These are phyloP conservation scores for Clamator glandarius DNA, from an alignment of 2,797 vertebrate species.

Conservation along the genomic window DNA sequence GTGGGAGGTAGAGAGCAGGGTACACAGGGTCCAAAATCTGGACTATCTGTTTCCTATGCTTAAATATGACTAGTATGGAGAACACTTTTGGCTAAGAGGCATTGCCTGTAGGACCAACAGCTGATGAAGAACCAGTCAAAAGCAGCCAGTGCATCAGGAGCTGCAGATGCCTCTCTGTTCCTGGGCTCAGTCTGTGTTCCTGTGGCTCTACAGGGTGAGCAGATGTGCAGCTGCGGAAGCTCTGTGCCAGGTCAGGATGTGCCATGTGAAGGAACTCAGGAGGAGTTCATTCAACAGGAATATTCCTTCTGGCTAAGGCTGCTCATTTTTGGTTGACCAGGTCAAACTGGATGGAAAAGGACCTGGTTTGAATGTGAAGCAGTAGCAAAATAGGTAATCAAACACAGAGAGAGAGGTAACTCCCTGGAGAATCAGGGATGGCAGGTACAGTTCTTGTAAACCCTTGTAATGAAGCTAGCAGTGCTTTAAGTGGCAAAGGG, in stretches of 20 bases:
- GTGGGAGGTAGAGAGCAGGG: neutral
- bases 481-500: neutral
- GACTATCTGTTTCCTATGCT: neutral
- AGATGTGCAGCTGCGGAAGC: neutral
- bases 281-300: neutral
- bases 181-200: neutral
- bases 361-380: neutral
- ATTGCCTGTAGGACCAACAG: neutral
- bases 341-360: neutral
- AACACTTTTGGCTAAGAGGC: neutral
- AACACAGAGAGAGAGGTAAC: neutral
- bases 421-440: neutral
- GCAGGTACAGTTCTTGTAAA: neutral
- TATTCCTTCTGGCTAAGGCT: neutral
- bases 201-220: accelerated
- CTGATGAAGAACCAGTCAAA: neutral
- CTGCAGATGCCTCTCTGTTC: neutral
- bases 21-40: accelerated
- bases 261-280: no score
- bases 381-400: neutral
- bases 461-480: neutral
- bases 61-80: neutral
- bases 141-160: neutral
- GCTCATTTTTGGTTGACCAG: neutral
- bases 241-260: neutral